Base-by-base conservation (phyloP, 2,888 invertebrate species). In the Drosophila falleni region DNA sequence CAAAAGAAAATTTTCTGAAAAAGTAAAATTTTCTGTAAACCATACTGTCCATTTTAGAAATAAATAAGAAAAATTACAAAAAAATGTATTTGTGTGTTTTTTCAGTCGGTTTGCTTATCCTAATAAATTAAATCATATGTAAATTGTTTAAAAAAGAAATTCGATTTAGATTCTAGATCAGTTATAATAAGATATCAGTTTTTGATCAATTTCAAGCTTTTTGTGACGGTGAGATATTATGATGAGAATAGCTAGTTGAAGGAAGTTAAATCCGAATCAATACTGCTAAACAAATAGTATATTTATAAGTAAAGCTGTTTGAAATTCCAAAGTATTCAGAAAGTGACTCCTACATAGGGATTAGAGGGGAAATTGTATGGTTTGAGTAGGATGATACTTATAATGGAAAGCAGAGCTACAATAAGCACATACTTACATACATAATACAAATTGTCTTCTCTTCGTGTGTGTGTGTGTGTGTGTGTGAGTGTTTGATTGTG, bases 341-440 rank as follows among this genome's bases (percentile, higher is more conserved):
- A n/a, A 26, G 5, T 23, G 3, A 23, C 23, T 23, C 23, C 23
- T 23, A 23, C 42, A 19, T 19, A 23, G 2, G 13, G 23, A 44
- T 44, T 46, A 26, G 26, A n/a, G 46, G 19, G 19, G 13, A 19
- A 42, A 11, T 19, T 42, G 23, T 9, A 8, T 31, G 31, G 31
- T 31, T 31, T 42, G 19, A 42, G 11, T 0, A 42, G 39, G 16
- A 37, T 51, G 19, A 37, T 29, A 8, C 29, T 29, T 19, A 19
- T 19, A 16, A 10, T 49, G 16, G 29, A 49, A 42, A 11, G 11
- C n/a, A 29, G 16, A 16, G 16, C 16, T 39, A n/a, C 39, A 26
- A 26, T 26, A 37, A 37, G 23, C n/a, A 23, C 51, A 37, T 37
- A 50, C 35, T 23, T 31, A 15, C 50, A 51, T 15, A 26, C n/a